Conservation (phyloP, 2,113 vertebrate genomes). For the Microtus richardsoni region DNA sequence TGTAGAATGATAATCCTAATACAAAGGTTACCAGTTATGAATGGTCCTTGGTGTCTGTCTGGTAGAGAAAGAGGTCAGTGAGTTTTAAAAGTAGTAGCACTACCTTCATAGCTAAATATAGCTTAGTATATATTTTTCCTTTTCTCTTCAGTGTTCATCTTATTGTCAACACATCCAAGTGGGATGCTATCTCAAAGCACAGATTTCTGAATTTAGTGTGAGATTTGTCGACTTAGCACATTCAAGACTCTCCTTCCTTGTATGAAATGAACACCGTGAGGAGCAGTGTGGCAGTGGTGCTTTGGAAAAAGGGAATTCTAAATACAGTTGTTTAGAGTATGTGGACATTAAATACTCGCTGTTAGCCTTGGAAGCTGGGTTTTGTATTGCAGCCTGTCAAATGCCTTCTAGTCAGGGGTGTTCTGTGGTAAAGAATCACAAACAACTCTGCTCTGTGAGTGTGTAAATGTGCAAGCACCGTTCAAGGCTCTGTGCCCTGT, state of each 20-base stretch:
- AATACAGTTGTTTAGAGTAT: constrained; percentile 10
- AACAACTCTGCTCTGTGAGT: background rate
- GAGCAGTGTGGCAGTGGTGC: background rate
- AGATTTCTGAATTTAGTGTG: background rate
- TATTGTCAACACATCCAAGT: background rate
- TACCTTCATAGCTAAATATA: background rate
- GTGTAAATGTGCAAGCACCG: too few species aligned
- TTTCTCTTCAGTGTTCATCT: background rate
- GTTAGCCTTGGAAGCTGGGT: constrained; percentile 73
- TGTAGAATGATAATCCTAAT: background rate
- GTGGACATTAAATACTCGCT: constrained; percentile 76
- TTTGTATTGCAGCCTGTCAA: constrained; percentile 57
- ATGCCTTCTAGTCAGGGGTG: constrained; percentile 62
- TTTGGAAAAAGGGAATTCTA: constrained; percentile 39
- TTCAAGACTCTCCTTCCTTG: background rate
- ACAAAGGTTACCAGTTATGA: background rate
- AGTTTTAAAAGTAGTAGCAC: background rate
- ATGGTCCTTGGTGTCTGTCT: constrained; percentile 12
- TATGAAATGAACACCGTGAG: background rate
- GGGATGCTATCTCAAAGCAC: constrained; percentile 17
- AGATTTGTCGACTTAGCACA: background rate
- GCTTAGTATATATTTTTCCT: background rate
- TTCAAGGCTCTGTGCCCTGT: too few species aligned
- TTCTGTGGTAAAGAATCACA: constrained; percentile 74
- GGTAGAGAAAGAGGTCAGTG: background rate